Evolutionary conservation across 2,113 vertebrate species (phyloP).

Genomic region (Tricholaema leucomelas): DNA sequence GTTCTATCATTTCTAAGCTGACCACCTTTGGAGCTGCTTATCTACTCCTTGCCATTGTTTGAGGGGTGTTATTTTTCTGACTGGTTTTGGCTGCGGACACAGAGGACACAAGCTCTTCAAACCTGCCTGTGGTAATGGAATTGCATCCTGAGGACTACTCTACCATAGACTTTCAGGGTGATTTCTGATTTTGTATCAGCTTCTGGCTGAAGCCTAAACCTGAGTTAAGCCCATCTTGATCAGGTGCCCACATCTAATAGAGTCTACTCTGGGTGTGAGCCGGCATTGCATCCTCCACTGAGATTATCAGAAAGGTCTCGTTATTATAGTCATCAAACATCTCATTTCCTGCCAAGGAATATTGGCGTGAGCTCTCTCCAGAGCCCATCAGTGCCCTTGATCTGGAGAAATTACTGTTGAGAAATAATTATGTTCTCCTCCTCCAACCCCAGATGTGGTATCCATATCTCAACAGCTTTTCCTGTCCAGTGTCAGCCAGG

Average conservation of each 20-base stretch:
- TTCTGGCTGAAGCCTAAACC: background rate
- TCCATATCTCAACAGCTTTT: constrained; percentile 60
- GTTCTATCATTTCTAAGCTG: background rate
- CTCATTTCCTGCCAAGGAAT: constrained; percentile 62
- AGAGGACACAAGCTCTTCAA: background rate
- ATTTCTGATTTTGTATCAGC: background rate
- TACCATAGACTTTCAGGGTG: background rate
- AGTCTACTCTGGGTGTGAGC: background rate
- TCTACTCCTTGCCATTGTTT: background rate
- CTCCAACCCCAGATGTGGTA: constrained; percentile 60
- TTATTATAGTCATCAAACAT: constrained; percentile 58
- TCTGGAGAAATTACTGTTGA: constrained; percentile 64
- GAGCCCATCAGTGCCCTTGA: constrained; percentile 66
- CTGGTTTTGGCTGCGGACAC: background rate
- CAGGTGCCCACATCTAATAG: background rate
- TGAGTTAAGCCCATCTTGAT: background rate
- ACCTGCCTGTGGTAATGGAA: background rate
- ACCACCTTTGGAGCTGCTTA: background rate
- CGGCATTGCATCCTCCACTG: constrained; percentile 35
- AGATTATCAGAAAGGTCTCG: constrained; percentile 39
- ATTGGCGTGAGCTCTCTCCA: constrained; percentile 58
- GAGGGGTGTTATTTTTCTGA: background rate
- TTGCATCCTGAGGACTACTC: background rate
- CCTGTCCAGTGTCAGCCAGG: constrained; percentile 27
- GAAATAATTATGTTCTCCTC: constrained; percentile 63